Percentiles rank a stretch among this genome's conserved stretches.
These are phyloP conservation scores for Eretmochelys imbricata DNA, from an alignment of 2,113 vertebrate genomes.

Conservation along the genomic window DNA sequence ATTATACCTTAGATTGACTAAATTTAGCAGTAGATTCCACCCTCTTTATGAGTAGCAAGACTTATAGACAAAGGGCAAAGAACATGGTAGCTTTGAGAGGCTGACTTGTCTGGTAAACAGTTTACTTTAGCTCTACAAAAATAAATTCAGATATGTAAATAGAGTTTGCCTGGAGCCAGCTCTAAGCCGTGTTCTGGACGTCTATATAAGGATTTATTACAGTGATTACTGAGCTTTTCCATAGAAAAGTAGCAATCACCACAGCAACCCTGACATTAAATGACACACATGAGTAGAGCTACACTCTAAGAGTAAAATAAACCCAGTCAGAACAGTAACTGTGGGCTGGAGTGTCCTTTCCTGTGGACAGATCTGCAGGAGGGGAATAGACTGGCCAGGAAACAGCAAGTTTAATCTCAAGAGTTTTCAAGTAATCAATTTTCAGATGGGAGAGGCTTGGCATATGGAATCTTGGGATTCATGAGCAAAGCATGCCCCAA, in stretches of 20 bases:
- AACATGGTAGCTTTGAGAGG: neutral
- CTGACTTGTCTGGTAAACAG: neutral
- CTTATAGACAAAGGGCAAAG: neutral
- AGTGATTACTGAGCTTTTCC: conserved; percentile 2
- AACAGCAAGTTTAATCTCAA: neutral
- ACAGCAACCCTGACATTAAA: neutral
- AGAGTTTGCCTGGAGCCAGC: neutral
- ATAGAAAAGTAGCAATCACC: conserved; percentile 24
- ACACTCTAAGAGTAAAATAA: conserved; percentile 46
- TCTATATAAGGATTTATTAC: neutral
- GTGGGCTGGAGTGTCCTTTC: neutral
- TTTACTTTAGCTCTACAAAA: conserved; percentile 19
- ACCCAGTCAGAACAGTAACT: neutral
- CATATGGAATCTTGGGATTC: neutral
- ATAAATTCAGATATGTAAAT: neutral
- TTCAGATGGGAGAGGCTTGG: neutral
- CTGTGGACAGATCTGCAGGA: neutral
- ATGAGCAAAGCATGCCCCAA: accelerated
- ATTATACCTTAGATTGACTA: neutral
- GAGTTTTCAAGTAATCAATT: neutral
- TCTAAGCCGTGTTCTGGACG: neutral
- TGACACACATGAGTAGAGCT: conserved; percentile 1
- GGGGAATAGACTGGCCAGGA: neutral
- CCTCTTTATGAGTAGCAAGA: neutral
- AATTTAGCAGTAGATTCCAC: neutral